A percentile compares a stretch with the other conserved stretches of the same genome.
These are phyloP conservation scores for Embiotoca jacksoni DNA, from an alignment of 2,113 vertebrate species.

Conservation along the genomic window DNA sequence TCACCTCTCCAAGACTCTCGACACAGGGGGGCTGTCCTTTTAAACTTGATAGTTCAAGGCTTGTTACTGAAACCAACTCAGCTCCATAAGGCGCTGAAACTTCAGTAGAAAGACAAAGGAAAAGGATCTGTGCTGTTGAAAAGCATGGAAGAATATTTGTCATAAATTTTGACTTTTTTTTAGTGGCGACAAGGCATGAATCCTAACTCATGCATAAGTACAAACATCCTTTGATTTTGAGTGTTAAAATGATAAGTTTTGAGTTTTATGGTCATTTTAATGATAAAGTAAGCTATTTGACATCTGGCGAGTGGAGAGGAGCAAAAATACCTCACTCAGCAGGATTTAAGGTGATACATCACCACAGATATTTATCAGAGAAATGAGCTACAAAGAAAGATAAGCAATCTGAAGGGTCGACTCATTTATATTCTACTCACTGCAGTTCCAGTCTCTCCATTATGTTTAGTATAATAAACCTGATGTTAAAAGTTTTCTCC, in stretches of 20 bases:
- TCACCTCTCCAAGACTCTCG: slow-evolving; percentile 1
- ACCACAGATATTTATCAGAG: slow-evolving; percentile 4
- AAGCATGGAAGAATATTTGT: no score
- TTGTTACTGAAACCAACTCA: neutral
- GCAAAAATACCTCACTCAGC: neutral
- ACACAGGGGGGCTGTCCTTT: neutral
- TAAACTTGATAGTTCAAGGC: slow-evolving; percentile 2
- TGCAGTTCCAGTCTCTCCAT: neutral
- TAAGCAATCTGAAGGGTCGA: neutral
- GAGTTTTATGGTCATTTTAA: neutral
- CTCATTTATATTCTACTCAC: neutral
- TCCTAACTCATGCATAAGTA: neutral
- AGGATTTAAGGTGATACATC: slow-evolving; percentile 15
- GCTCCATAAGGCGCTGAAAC: neutral
- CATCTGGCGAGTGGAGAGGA: neutral
- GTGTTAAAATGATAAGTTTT: neutral
- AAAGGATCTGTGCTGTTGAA: no score
- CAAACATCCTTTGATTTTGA: neutral
- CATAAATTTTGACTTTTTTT: neutral
- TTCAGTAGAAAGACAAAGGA: no score
- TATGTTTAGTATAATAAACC: neutral
- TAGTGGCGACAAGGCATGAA: neutral
- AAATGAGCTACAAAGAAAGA: slow-evolving; percentile 6
- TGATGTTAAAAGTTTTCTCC: neutral
- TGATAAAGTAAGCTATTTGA: slow-evolving; percentile 9